Evolutionary conservation across 2,888 invertebrate genomes (phyloP).

Genomic region (Leucania comma): DNA sequence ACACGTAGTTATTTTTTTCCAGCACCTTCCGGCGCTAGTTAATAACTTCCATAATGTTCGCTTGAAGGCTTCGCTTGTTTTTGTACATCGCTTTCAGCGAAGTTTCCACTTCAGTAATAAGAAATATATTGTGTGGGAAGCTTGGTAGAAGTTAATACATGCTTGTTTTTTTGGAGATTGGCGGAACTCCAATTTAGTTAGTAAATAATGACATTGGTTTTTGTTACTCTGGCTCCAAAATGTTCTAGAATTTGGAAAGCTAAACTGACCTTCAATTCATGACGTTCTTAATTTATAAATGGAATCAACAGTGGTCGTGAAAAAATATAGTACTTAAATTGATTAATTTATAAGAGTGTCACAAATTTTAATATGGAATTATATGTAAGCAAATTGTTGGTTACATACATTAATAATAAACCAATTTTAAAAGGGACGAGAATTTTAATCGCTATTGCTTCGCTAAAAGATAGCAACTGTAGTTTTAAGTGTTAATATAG

Average conservation of each 20-base stretch:
- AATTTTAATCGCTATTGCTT: neutral
- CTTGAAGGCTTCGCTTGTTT: conserved; percentile 62
- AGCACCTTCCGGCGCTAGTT: conserved; percentile 68
- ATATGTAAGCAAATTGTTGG: too few relatives aligned
- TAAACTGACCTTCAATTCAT: neutral
- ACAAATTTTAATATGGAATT: too few relatives aligned
- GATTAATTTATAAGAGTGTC: too few relatives aligned
- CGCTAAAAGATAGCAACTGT: neutral
- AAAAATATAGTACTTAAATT: too few relatives aligned
- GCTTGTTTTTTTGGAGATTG: conserved; percentile 5
- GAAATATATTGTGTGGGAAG: conserved; percentile 41
- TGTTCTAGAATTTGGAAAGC: neutral
- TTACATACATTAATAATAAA: too few relatives aligned
- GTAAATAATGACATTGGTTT: neutral
- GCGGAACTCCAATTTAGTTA: conserved; percentile 2
- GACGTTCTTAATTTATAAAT: neutral
- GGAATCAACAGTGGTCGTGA: neutral
- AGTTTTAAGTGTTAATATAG: neutral
- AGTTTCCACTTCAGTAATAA: conserved; percentile 34
- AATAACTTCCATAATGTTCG: conserved; percentile 71
- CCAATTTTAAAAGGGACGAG: too few relatives aligned
- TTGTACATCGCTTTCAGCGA: conserved; percentile 58
- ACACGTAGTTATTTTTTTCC: conserved; percentile 64
- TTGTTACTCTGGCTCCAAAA: neutral
- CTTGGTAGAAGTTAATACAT: conserved; percentile 13